Evolutionary conservation across 2,797 vertebrate genomes (phyloP).

Genomic region (Sarcoramphus papa): DNA sequence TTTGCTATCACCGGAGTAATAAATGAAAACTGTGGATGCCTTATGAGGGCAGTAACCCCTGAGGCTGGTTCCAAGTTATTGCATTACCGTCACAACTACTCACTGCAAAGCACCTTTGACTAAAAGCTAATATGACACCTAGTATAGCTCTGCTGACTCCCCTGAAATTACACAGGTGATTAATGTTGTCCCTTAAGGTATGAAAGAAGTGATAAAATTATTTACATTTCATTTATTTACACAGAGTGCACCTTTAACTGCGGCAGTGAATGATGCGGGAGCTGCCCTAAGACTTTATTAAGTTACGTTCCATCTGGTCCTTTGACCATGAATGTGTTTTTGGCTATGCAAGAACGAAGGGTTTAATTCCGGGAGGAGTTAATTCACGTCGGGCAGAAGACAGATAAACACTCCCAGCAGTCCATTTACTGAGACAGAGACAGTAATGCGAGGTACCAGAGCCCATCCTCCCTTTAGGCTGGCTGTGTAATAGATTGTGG

Average conservation of each 20-base stretch:
- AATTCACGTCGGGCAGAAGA: neutral
- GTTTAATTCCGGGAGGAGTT: neutral
- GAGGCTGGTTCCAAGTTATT: slow-evolving; percentile 16
- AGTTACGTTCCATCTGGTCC: neutral
- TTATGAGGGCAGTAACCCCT: neutral
- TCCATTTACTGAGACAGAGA: neutral
- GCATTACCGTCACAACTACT: neutral
- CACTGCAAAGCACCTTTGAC: neutral
- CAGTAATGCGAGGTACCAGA: neutral
- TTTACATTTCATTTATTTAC: slow-evolving; percentile 20
- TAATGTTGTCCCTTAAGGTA: slow-evolving; percentile 7
- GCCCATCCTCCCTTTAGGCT: neutral
- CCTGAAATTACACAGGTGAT: slow-evolving; percentile 15
- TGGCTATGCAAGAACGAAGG: neutral
- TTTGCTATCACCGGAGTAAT: neutral
- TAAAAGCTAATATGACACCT: neutral
- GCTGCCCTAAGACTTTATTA: neutral
- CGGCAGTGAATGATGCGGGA: neutral
- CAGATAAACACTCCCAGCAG: neutral
- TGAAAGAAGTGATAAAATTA: neutral
- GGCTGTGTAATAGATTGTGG: neutral
- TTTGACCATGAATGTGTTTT: neutral
- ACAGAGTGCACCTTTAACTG: neutral
- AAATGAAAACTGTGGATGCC: neutral
- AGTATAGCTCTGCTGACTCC: neutral